A percentile compares a stretch with the other conserved stretches of the same genome.
These are phyloP conservation scores for Denticeps clupeoides DNA, from an alignment of 2,797 vertebrate species.

Conservation along the genomic window DNA sequence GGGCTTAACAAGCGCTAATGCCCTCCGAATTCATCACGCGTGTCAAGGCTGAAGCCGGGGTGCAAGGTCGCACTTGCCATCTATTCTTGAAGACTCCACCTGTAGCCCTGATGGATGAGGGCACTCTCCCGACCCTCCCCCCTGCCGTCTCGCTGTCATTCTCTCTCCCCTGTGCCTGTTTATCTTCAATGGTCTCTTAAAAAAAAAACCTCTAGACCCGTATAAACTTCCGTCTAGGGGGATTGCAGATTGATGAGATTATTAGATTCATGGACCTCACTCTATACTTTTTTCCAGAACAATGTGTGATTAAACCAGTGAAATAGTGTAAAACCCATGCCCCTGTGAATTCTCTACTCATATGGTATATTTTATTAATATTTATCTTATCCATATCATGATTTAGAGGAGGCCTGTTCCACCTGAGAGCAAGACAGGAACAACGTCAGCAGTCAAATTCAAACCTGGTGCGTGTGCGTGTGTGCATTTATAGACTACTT, in stretches of 20 bases:
- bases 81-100: constrained; percentile 42
- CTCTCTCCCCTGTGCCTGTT: constrained; percentile 31
- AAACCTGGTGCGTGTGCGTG: too few relatives aligned
- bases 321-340: background rate
- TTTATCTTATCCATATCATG: too few relatives aligned
- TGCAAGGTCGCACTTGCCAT: constrained; percentile 47
- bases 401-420: too few relatives aligned
- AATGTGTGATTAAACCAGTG: constrained; percentile 1
- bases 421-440: too few relatives aligned
- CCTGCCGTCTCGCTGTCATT: constrained; percentile 10
- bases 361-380: too few relatives aligned
- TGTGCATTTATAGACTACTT: too few relatives aligned
- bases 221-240: background rate
- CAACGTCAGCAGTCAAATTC: too few relatives aligned
- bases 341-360: too few relatives aligned
- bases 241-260: constrained; percentile 1
- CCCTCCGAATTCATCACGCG: constrained; percentile 43
- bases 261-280: constrained; percentile 2
- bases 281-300: background rate
- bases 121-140: constrained; percentile 9
- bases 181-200: constrained; percentile 25
- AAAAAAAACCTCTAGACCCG: background rate
- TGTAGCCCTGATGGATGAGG: constrained; percentile 49
- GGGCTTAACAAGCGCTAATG: constrained; percentile 30
- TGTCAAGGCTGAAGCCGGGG: constrained; percentile 39